Conservation (phyloP, 2,113 vertebrate genomes). For the Clarias batrachus region DNA sequence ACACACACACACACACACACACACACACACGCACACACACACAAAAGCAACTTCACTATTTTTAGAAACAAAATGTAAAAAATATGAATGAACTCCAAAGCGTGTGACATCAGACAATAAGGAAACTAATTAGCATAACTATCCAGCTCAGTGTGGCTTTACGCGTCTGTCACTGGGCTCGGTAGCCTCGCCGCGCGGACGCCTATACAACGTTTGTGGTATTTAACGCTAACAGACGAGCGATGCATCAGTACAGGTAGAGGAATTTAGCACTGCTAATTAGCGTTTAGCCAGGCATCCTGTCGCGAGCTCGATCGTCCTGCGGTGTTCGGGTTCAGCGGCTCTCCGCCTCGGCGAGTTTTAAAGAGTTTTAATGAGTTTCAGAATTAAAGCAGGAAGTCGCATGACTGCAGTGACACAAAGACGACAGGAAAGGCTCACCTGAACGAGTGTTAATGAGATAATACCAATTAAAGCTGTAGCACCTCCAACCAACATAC, state of each 20-base stretch:
- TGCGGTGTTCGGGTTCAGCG: not conserved
- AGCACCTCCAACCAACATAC: not conserved
- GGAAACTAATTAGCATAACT: not conserved
- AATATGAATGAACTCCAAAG: not conserved
- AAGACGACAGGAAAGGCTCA: not conserved
- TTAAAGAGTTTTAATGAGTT: not conserved
- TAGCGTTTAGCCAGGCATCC: not conserved
- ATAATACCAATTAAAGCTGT: not conserved
- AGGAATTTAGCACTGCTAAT: not conserved
- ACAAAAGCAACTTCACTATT: no score
- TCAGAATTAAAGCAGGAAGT: not conserved
- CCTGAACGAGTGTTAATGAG: not conserved
- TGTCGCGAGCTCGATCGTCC: not conserved
- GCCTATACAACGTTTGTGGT: not conserved
- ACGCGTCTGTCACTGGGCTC: not conserved
- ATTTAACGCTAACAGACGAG: not conserved
- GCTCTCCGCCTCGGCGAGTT: not conserved
- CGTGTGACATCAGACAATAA: not conserved
- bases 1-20: constrained; percentile 4
- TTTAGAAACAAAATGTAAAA: no score
- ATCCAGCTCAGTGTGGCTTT: not conserved
- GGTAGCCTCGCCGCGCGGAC: not conserved
- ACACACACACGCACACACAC: not conserved
- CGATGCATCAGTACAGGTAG: not conserved
- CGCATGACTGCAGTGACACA: not conserved